Base-by-base conservation (phyloP, 2,888 invertebrate genomes). In the Drosophila neotestacea region DNA sequence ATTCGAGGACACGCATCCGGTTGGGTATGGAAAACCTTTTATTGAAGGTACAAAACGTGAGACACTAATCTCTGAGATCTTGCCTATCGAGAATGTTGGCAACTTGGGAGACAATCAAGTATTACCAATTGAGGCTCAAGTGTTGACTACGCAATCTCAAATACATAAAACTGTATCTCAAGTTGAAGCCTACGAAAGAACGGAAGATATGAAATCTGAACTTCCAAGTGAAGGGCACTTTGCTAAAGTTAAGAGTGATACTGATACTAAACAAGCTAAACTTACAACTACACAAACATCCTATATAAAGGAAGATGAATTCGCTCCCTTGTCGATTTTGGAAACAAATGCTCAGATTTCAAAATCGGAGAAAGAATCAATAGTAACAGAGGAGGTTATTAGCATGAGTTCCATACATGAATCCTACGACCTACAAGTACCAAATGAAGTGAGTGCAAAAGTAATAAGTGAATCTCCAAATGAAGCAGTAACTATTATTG, bases 331-430 rank as follows among this genome's bases (percentile, higher is more conserved):
- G 7, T 16, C 62, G 4, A 22, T 44, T 9, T 4, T 48, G 0
- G 55, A 63, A 16, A 22, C 52, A 36, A 81, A 41, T 27, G 91
- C 90, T 9, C 36, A 46, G 32, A 36, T 84, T 11, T 59, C 79
- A 7, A 73, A 73, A 16, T 75, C 73, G n/a, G 81, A 82, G 42
- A 63, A 79, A 1, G 79, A 77, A 46, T 75, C 88, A 4, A 38
- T 88, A 6, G 27, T 85, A 11, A 84, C 88, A 0, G 88, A 91
- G 56, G 91, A 92, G 72, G 73, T 82, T n/a, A 39, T 89, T 0
- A 66, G 81, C 13, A 27, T 90, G 2, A 88, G 54, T 61, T 72
- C 81, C 7, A 86, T 91, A 27, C 81, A 83, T 32, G 91, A 91
- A 58, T 74, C 73, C 4, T 90, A 90, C 48, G 82, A 91, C 0